phyloP scores from a whole-genome alignment of 1,140 invertebrate species.

The Tetragonula clypearis region DNA sequence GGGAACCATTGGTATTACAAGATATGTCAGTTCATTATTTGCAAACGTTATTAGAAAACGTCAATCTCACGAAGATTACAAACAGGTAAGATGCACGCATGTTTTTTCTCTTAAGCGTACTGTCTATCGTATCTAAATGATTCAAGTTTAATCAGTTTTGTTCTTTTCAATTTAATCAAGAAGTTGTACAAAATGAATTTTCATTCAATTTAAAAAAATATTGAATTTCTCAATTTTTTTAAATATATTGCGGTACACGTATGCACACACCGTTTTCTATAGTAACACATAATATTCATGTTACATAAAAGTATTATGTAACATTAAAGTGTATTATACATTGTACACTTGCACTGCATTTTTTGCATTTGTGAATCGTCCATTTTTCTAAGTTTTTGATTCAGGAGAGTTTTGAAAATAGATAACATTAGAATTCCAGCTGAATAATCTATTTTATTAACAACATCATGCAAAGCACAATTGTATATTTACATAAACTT shows the following conservation, averaged over 20 bases:
- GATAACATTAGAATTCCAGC: background rate
- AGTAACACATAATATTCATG: background rate
- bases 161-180: background rate
- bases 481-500: background rate
- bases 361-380: background rate
- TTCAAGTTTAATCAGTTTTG: too few species aligned
- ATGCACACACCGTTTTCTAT: too few species aligned
- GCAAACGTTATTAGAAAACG: background rate
- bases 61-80: background rate
- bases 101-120: too few species aligned
- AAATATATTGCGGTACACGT: too few species aligned
- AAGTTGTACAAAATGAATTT: background rate
- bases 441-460: conserved; percentile 20
- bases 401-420: background rate
- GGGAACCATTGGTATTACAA: background rate
- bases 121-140: background rate
- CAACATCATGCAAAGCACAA: background rate
- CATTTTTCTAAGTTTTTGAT: background rate
- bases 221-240: background rate
- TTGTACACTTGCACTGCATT: background rate
- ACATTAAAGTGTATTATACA: background rate
- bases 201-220: background rate
- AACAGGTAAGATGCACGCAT: background rate
- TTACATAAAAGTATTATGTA: background rate
- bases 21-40: conserved; percentile 7